A percentile compares a stretch with the other conserved stretches of the same genome.
phyloP scores from a whole-genome alignment of 2,888 invertebrate genomes.

The Torymus tubicola region DNA sequence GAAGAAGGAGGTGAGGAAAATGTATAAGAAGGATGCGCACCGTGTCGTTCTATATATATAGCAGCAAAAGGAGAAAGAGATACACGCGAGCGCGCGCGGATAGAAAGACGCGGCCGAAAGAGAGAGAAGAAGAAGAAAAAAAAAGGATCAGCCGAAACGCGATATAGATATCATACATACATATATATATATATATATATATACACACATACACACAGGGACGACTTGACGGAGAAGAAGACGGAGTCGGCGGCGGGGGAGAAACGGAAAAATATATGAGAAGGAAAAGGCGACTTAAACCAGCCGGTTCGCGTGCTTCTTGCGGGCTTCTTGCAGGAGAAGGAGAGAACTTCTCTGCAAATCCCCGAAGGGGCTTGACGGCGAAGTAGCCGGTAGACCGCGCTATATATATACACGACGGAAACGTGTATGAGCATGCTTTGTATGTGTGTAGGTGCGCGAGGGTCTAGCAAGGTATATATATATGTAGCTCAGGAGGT shows the following conservation, averaged over 20 bases:
- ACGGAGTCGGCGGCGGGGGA: neutral
- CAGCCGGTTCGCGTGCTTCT: slow-evolving; percentile 14
- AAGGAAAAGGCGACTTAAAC: slow-evolving; percentile 28
- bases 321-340: neutral
- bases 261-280: slow-evolving; percentile 28
- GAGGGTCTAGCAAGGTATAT: no score
- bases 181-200: neutral
- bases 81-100: neutral
- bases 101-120: neutral
- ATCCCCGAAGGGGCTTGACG: slow-evolving; percentile 43
- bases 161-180: slow-evolving; percentile 35
- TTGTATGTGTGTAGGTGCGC: no score
- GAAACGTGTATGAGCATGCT: no score
- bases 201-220: no score
- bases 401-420: neutral
- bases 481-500: no score
- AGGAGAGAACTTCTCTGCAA: slow-evolving; percentile 18
- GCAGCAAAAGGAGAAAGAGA: neutral
- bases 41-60: no score
- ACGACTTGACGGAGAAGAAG: neutral
- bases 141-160: slow-evolving; percentile 33
- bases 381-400: slow-evolving; percentile 5
- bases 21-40: slow-evolving; percentile 18
- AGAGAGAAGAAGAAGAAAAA: neutral
- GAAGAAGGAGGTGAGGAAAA: slow-evolving; percentile 38